A percentile compares a stretch with the other conserved stretches of the same genome.
These are phyloP conservation scores for Drosophila paranaensis DNA, from an alignment of 2,888 invertebrate species.

Conservation along the genomic window DNA sequence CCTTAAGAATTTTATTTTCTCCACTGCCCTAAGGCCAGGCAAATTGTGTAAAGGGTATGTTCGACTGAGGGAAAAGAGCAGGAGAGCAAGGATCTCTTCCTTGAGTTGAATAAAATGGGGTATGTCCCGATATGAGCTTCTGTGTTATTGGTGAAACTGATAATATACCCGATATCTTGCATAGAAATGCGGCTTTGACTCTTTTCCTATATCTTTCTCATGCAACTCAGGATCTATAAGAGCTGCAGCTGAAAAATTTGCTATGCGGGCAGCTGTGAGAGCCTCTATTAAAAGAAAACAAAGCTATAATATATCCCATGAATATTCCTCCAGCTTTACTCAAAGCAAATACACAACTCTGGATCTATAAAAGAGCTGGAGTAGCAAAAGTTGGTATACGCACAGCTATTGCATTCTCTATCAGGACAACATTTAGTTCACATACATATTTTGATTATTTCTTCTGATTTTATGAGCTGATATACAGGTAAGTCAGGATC, in stretches of 20 bases:
- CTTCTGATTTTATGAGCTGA: no score
- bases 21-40: slow-evolving; percentile 16
- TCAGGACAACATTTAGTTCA: no score
- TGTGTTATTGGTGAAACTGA: no score
- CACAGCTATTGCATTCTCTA: no score
- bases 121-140: no score
- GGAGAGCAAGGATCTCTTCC: no score
- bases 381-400: no score
- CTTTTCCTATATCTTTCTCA: background rate
- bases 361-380: background rate
- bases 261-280: background rate
- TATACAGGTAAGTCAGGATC: background rate
- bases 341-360: background rate
- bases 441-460: no score
- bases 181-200: background rate
- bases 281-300: background rate
- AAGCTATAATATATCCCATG: background rate
- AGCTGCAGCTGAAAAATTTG: background rate
- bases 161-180: background rate
- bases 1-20: slow-evolving; percentile 35
- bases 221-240: background rate
- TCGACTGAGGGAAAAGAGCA: background rate
- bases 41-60: background rate
- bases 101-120: no score
- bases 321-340: background rate